A percentile compares a stretch with the other conserved stretches of the same genome.
Evolutionary conservation across 2,797 vertebrate species (phyloP).

Genomic region (Rousettus madagascariensis): DNA sequence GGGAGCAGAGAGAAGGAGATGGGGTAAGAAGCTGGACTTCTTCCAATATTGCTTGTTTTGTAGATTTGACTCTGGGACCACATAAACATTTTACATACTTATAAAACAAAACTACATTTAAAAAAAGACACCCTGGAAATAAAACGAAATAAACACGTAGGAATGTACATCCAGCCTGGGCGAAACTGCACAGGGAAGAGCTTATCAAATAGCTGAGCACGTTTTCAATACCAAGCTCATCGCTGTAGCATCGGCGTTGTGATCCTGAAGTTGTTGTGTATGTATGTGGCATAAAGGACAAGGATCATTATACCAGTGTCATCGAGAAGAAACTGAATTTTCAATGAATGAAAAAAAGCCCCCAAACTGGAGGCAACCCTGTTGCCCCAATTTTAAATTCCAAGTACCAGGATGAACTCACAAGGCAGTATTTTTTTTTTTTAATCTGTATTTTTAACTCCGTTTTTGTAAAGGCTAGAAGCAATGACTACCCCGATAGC

Average conservation of each 20-base stretch:
- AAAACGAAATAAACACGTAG: conserved; percentile 7
- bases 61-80: neutral
- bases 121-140: neutral
- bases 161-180: neutral
- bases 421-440: neutral
- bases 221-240: neutral
- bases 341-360: neutral
- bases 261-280: neutral
- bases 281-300: neutral
- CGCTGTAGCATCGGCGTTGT: neutral
- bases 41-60: neutral
- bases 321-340: neutral
- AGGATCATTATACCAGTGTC: neutral
- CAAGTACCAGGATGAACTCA: neutral
- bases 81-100: neutral
- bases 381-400: neutral
- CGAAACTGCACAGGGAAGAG: neutral
- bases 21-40: neutral
- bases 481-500: neutral
- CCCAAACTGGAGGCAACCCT: neutral
- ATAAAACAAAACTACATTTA: neutral
- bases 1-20: neutral
- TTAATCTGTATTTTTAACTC: neutral
- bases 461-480: neutral
- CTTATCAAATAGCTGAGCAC: neutral